phyloP scores from a whole-genome alignment of 1,140 invertebrate genomes.

The Homalodisca vitripennis region DNA sequence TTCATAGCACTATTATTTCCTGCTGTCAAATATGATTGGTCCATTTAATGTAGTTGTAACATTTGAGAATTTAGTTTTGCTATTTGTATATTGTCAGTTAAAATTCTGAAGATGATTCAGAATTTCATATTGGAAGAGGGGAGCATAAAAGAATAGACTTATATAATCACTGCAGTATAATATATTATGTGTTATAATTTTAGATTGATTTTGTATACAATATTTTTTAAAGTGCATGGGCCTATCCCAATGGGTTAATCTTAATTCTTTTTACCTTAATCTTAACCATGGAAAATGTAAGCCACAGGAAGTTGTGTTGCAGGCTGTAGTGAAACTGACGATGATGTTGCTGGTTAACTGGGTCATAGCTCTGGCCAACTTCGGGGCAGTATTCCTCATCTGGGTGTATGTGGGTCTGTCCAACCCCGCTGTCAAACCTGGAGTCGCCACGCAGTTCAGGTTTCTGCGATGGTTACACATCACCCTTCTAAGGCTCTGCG shows the following conservation, averaged over 20 bases:
- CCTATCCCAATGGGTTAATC: slow-evolving; percentile 29
- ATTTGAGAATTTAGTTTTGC: too few species aligned
- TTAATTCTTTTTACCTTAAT: slow-evolving; percentile 16
- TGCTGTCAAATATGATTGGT: too few species aligned
- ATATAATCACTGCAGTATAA: too few species aligned
- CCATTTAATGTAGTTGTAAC: too few species aligned
- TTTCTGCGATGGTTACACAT: slow-evolving; percentile 82
- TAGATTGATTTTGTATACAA: too few species aligned
- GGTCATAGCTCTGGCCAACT: slow-evolving; percentile 82
- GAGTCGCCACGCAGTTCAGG: slow-evolving; percentile 83
- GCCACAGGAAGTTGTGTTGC: slow-evolving; percentile 43
- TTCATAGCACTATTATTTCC: too few species aligned
- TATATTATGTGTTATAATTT: too few species aligned
- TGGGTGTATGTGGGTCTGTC: slow-evolving; percentile 93
- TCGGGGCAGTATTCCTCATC: slow-evolving; percentile 76
- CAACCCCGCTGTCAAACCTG: slow-evolving; percentile 92
- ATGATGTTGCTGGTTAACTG: slow-evolving; percentile 94
- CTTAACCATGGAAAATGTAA: background rate
- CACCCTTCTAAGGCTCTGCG: slow-evolving; percentile 69
- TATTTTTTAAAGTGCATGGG: too few species aligned
- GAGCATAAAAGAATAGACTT: too few species aligned
- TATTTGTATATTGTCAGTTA: too few species aligned
- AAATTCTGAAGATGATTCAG: too few species aligned
- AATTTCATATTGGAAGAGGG: too few species aligned
- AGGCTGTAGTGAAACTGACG: slow-evolving; percentile 81